Conservation (phyloP, 2,888 invertebrate species). For the Cactoblastis cactorum region DNA sequence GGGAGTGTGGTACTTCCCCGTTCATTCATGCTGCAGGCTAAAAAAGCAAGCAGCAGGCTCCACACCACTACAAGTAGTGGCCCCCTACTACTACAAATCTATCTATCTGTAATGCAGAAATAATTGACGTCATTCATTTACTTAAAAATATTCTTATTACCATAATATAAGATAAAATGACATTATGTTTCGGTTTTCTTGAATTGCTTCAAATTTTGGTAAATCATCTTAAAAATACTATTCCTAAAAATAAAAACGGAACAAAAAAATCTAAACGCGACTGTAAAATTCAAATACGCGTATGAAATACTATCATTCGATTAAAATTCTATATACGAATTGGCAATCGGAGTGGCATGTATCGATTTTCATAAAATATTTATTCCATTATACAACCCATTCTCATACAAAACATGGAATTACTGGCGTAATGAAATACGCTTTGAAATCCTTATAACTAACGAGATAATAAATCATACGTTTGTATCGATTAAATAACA, state of each 20-base stretch:
- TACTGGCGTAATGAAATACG: slow-evolving; percentile 10
- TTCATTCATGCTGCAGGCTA: no score
- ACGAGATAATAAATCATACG: slow-evolving; percentile 11
- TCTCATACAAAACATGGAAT: slow-evolving; percentile 11
- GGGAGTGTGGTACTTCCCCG: no score
- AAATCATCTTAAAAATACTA: neutral
- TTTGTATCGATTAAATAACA: slow-evolving; percentile 18
- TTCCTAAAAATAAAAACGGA: neutral
- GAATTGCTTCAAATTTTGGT: no score
- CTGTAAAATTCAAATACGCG: neutral
- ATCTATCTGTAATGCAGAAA: no score
- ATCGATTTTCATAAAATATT: slow-evolving; percentile 14
- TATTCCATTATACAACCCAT: slow-evolving; percentile 11
- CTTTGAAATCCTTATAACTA: slow-evolving; percentile 11
- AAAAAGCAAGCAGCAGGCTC: no score
- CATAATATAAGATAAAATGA: no score
- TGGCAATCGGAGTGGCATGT: slow-evolving; percentile 2
- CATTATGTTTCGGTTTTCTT: no score
- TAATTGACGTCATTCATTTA: no score
- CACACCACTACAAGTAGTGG: no score
- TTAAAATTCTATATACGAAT: slow-evolving; percentile 8
- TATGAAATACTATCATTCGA: slow-evolving; percentile 3
- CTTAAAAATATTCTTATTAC: no score
- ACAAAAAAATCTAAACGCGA: neutral
- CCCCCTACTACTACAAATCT: no score